A percentile compares a stretch with the other conserved stretches of the same genome.
Conservation (phyloP, 2,797 vertebrate genomes). For the Luscinia luscinia region DNA sequence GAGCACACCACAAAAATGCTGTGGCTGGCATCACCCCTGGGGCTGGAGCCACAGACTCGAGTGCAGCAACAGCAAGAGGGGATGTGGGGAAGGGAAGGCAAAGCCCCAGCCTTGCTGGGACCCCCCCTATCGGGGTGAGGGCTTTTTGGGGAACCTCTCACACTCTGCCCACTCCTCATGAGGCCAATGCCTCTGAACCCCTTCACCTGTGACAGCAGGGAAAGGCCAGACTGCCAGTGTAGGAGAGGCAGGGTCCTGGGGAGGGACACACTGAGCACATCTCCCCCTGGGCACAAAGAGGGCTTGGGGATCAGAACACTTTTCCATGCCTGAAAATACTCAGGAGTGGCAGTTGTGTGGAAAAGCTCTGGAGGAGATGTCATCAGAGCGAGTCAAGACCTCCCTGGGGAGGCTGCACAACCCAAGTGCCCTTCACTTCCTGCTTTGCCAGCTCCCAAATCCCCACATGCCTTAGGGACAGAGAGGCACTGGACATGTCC, state of each 20-base stretch:
- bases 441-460: not conserved
- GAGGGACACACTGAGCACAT: not conserved
- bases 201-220: not conserved
- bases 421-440: not conserved
- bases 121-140: too few species aligned
- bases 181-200: not conserved
- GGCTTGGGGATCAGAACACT: not conserved
- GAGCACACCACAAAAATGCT: not conserved
- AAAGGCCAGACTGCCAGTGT: not conserved
- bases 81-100: not conserved
- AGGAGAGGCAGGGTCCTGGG: not conserved
- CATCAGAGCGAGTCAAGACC: not conserved
- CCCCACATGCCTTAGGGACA: rapidly evolving
- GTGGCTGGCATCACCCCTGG: not conserved
- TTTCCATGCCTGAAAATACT: not conserved
- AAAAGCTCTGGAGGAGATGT: not conserved
- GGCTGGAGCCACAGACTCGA: not conserved
- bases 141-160: not conserved
- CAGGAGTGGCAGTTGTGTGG: not conserved
- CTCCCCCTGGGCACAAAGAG: not conserved
- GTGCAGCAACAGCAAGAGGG: slow-evolving; percentile 5
- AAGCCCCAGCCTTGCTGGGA: slow-evolving; percentile 22
- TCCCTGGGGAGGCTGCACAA: not conserved
- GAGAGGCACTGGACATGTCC: not conserved
- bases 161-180: rapidly evolving